Base-by-base conservation (phyloP, 2,113 vertebrate genomes). In the Macquaria ambigua region DNA sequence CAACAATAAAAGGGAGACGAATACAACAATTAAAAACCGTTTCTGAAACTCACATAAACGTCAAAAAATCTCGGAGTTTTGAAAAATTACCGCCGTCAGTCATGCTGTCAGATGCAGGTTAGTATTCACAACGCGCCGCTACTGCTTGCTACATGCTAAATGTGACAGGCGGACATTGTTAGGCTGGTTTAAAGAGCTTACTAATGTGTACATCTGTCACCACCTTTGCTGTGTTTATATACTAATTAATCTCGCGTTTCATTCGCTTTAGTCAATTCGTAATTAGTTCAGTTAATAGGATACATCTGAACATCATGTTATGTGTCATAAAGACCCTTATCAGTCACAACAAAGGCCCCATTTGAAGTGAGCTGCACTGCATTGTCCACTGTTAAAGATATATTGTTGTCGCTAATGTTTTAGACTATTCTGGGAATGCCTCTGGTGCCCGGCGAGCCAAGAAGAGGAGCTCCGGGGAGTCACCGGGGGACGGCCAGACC, bases 391-490 rank as follows among this genome's bases (percentile, higher is more conserved):
- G 25, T 64, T 77, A 4, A n/a, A 62, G 5, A 8, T 48, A 0
- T 20, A 1, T 3, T 74, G 55, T 21, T 77, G 46, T 85, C 15
- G 5, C 46, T 23, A 0, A 6, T 81, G 43, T 48, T 85, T 25
- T 15, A 98, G 97, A 92, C 87, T 93, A 93, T 74, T 56, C 84
- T 0, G 95, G 91, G 77, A 95, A 90, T 74, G 94, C 97, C 92
- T 96, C 97, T 59, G 90, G 92, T 14, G 94, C 94, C 61, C 96
- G 97, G 25, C 94, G 97, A 87, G 95, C 95, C 0, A 98, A 96
- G 93, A 99, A 97, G 93, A 96, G 97, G 92, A 91, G 89, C 74
- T 86, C 95, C 46, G 88, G 94, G 73, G 97, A 98, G 43, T 94
- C 96, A 8, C 95, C 95, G 76, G 94, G 94, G 15, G 98, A 98